Evolutionary conservation across 2,113 vertebrate species (phyloP).

Genomic region (Gymnobelideus leadbeateri): DNA sequence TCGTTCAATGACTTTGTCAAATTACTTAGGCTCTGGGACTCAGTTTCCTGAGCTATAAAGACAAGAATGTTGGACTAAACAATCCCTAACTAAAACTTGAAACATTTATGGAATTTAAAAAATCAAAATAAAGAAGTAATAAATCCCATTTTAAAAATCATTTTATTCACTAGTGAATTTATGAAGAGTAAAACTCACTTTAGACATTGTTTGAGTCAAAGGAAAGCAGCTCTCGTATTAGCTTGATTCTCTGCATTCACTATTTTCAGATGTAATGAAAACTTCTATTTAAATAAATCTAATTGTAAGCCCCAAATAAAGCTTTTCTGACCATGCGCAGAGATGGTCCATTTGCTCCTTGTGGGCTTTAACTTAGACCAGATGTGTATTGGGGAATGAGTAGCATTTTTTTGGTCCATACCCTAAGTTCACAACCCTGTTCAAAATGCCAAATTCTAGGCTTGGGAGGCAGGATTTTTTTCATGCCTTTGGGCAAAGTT

Average conservation of each 20-base stretch:
- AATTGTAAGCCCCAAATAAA: slow-evolving; percentile 37
- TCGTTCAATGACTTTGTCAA: background rate
- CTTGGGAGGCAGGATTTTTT: slow-evolving; percentile 26
- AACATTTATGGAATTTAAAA: background rate
- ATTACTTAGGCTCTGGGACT: background rate
- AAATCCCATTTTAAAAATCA: background rate
- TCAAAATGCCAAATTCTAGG: slow-evolving; percentile 31
- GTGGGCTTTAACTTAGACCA: background rate
- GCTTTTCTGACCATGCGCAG: background rate
- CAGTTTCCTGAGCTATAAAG: background rate
- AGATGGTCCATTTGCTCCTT: background rate
- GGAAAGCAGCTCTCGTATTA: slow-evolving; percentile 27
- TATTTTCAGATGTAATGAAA: slow-evolving; percentile 40
- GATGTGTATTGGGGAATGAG: background rate
- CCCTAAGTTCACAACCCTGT: slow-evolving; percentile 12
- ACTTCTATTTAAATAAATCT: slow-evolving; percentile 27
- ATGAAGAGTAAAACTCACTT: slow-evolving; percentile 13
- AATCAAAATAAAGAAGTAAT: background rate
- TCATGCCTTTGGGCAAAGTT: background rate
- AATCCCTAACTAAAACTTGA: background rate
- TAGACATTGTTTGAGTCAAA: background rate
- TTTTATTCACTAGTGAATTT: slow-evolving; percentile 27
- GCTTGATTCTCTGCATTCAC: slow-evolving; percentile 35
- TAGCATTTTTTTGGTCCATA: background rate
- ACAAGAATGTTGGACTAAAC: background rate